These are phyloP conservation scores for Agrochola lota DNA, from an alignment of 2,888 invertebrate genomes.

Conservation along the genomic window DNA sequence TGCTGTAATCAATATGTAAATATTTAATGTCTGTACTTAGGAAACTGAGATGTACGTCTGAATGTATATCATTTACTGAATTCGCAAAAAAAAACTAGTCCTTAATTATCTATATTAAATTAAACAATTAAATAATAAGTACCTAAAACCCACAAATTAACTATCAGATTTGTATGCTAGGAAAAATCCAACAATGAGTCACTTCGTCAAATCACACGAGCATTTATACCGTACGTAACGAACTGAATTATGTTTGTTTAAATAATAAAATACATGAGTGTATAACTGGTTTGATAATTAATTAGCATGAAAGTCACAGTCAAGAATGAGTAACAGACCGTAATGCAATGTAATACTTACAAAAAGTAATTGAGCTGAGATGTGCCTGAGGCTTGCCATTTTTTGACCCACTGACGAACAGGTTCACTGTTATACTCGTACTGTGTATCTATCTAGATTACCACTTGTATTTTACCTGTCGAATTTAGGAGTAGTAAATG, in stretches of 20 bases:
- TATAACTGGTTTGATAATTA: slow-evolving; percentile 49
- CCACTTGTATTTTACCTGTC: slow-evolving; percentile 12
- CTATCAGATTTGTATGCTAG: background rate
- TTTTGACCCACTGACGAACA: slow-evolving; percentile 55
- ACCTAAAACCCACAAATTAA: background rate
- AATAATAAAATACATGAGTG: slow-evolving; percentile 21
- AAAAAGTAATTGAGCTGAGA: slow-evolving; percentile 37
- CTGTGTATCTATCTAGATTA: slow-evolving; percentile 24
- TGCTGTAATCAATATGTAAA: slow-evolving; percentile 60
- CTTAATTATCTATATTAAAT: background rate
- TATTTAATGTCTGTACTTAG: slow-evolving; percentile 40
- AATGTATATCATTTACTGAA: background rate
- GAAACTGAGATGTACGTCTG: background rate
- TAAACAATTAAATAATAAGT: no score
- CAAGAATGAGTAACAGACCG: slow-evolving; percentile 45
- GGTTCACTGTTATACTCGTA: slow-evolving; percentile 22
- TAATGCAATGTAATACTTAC: slow-evolving; percentile 38
- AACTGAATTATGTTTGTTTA: slow-evolving; percentile 24
- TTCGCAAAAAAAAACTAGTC: background rate
- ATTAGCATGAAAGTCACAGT: slow-evolving; percentile 36
- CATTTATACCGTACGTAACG: slow-evolving; percentile 32
- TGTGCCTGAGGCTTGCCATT: slow-evolving; percentile 27
- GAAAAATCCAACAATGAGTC: slow-evolving; percentile 19
- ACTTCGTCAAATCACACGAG: background rate
- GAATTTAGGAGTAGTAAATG: background rate